Evolutionary conservation across 2,888 invertebrate species (phyloP).

Genomic region (Schizotus pectinicornis): DNA sequence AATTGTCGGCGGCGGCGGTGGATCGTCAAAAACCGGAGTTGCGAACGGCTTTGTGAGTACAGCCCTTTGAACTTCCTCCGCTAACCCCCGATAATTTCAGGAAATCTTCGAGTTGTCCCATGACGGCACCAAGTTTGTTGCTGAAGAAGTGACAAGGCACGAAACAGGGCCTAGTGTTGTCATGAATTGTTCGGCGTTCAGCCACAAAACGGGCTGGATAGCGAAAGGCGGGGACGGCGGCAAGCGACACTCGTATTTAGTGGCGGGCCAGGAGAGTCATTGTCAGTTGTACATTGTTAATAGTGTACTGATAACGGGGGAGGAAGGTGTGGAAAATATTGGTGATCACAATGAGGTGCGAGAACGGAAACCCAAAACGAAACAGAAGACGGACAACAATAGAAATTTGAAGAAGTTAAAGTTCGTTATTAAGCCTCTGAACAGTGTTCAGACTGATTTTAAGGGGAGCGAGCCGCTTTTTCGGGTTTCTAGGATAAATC

Average conservation of each 20-base stretch:
- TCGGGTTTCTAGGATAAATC: slow-evolving; percentile 76
- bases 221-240: too few species aligned
- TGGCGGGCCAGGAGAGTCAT: slow-evolving; percentile 91
- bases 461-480: slow-evolving; percentile 80
- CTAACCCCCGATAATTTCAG: slow-evolving; percentile 60
- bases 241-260: slow-evolving; percentile 72
- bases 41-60: slow-evolving; percentile 94
- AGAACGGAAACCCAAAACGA: slow-evolving; percentile 64
- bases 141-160: slow-evolving; percentile 86
- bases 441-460: slow-evolving; percentile 87
- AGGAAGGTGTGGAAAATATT: slow-evolving; percentile 59
- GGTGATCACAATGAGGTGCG: slow-evolving; percentile 55
- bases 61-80: not conserved
- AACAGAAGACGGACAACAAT: slow-evolving; percentile 62
- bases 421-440: slow-evolving; percentile 77
- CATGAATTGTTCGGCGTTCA: slow-evolving; percentile 86
- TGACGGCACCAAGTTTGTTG: slow-evolving; percentile 81
- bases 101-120: slow-evolving; percentile 92
- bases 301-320: slow-evolving; percentile 56
- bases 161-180: slow-evolving; percentile 90
- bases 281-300: slow-evolving; percentile 83
- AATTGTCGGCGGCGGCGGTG: slow-evolving; percentile 96
- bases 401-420: slow-evolving; percentile 66
- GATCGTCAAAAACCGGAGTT: slow-evolving; percentile 95
- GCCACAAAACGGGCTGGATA: slow-evolving; percentile 61